phyloP scores from a whole-genome alignment of 64 coral and sea anemone species.

The Pocillopora verrucosa region DNA sequence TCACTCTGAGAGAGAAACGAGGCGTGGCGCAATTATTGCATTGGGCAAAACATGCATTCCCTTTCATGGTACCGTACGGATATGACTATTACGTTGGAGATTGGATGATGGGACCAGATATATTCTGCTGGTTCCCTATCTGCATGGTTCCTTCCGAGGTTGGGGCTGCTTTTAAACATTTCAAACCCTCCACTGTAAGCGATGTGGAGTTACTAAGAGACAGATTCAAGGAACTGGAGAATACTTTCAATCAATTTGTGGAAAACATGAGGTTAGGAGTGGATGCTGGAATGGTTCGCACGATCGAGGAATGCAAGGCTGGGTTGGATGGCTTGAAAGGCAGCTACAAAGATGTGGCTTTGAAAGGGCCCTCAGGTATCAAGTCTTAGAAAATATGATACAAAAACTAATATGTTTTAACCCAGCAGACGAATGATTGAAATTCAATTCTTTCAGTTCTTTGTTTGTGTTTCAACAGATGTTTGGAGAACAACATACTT shows the following conservation, averaged over 20 bases:
- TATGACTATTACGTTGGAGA: constrained; percentile 74
- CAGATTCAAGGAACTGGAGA: constrained; percentile 45
- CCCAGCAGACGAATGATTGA: no score
- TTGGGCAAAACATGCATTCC: constrained; percentile 61
- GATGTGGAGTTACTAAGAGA: constrained; percentile 44
- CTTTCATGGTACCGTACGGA: constrained; percentile 54
- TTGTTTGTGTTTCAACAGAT: no score
- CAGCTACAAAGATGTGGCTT: constrained; percentile 42
- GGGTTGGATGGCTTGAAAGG: constrained; percentile 50
- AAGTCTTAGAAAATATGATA: background rate
- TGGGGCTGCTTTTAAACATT: constrained; percentile 25
- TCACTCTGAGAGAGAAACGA: constrained; percentile 69
- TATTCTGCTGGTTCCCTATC: constrained; percentile 81
- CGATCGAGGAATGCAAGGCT: constrained; percentile 50
- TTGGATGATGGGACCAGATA: constrained; percentile 77
- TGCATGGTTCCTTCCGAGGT: constrained; percentile 42
- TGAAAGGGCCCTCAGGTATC: constrained; percentile 57
- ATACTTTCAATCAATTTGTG: constrained; percentile 45
- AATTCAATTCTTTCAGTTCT: no score
- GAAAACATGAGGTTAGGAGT: constrained; percentile 64
- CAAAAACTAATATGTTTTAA: background rate
- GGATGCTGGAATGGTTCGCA: constrained; percentile 79
- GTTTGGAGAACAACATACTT: no score
- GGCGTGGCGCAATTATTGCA: constrained; percentile 50
- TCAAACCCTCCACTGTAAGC: constrained; percentile 48